phyloP scores from a whole-genome alignment of 2,888 invertebrate genomes.

The Drosophila barbarae region DNA sequence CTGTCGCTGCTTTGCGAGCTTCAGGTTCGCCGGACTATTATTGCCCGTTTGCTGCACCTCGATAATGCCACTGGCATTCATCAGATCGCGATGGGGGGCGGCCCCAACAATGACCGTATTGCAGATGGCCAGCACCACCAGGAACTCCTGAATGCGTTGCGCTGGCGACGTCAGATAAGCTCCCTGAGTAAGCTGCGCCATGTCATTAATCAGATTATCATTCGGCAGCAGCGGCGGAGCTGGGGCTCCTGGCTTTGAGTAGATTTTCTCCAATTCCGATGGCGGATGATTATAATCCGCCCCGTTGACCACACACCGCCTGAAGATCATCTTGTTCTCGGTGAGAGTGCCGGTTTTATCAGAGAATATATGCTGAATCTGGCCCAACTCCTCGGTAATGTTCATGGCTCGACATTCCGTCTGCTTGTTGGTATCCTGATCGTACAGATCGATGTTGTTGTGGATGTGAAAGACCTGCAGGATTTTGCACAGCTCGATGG shows the following conservation, averaged over 20 bases:
- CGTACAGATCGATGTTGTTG: constrained; percentile 92
- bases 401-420: constrained; percentile 96
- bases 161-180: constrained; percentile 82
- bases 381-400: constrained; percentile 98
- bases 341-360: constrained; percentile 99
- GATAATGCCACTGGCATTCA: constrained; percentile 86
- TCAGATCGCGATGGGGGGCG: constrained; percentile 86
- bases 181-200: constrained; percentile 77
- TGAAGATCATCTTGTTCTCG: constrained; percentile 98
- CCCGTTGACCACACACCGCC: constrained; percentile 92
- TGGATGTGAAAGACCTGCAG: constrained; percentile 97
- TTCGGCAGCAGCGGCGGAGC: constrained; percentile 81
- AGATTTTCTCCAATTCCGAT: constrained; percentile 83
- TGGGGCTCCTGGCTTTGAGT: constrained; percentile 80
- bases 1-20: constrained; percentile 42
- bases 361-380: constrained; percentile 95
- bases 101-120: constrained; percentile 97
- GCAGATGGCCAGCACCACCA: constrained; percentile 94
- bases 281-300: constrained; percentile 93
- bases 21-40: constrained; percentile 44
- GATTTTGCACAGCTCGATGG: constrained; percentile 97
- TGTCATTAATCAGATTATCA: constrained; percentile 81
- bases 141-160: constrained; percentile 91
- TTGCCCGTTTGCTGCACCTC: constrained; percentile 79
- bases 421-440: constrained; percentile 88